Conservation (phyloP, 2,888 invertebrate genomes). For the Temnothorax unifasciatus region DNA sequence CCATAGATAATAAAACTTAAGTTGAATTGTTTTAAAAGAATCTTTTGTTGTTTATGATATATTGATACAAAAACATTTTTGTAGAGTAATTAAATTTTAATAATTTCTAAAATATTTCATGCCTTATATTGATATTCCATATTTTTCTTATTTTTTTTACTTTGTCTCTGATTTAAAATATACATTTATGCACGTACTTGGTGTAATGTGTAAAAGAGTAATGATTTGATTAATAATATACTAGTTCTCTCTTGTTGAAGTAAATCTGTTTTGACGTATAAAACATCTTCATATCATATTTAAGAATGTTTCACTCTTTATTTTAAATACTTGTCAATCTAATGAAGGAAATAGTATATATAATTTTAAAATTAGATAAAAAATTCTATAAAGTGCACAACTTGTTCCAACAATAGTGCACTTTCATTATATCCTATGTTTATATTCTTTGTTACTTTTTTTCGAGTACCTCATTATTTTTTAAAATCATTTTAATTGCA, state of each 20-base stretch:
- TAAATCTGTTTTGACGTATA: not conserved
- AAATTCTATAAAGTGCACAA: not conserved
- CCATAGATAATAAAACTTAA: not conserved
- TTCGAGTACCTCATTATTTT: not conserved
- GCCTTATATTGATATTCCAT: not conserved
- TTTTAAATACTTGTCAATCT: not conserved
- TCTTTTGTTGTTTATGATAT: not conserved
- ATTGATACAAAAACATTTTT: not conserved
- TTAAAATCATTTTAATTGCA: not conserved
- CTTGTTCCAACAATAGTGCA: not conserved
- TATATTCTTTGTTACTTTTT: not conserved
- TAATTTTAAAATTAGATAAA: not conserved
- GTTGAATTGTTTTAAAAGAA: not conserved
- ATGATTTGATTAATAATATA: conserved; percentile 2
- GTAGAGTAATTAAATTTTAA: not conserved
- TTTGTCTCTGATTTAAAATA: not conserved
- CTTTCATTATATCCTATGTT: not conserved
- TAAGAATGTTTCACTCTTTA: not conserved
- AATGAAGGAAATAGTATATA: not conserved
- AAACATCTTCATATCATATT: not conserved
- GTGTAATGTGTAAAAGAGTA: not conserved
- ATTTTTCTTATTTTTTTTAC: not conserved
- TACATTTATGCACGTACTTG: not conserved
- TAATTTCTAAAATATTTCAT: not conserved
- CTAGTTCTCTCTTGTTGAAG: not conserved